These are phyloP conservation scores for Iselma pallidipennis DNA, from an alignment of 2,888 invertebrate species.

Conservation along the genomic window DNA sequence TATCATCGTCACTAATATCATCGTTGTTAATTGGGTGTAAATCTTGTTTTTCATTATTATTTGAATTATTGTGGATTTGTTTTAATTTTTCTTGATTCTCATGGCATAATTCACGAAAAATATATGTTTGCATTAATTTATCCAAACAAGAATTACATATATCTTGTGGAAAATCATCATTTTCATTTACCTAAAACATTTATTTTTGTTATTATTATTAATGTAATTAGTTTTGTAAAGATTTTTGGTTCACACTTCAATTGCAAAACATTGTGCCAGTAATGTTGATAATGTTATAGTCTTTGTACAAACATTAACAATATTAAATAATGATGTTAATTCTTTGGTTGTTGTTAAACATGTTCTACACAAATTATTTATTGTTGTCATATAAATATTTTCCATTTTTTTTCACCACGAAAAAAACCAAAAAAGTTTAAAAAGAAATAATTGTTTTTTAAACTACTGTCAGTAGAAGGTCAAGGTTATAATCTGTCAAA, in stretches of 20 bases:
- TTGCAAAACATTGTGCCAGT: slow-evolving; percentile 32
- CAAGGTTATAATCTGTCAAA: too few species aligned
- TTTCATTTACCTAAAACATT: slow-evolving; percentile 31
- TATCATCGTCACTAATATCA: slow-evolving; percentile 9
- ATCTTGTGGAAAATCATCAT: slow-evolving; percentile 36
- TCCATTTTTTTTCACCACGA: too few species aligned
- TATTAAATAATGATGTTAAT: slow-evolving; percentile 35
- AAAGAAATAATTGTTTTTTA: too few species aligned
- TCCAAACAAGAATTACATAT: slow-evolving; percentile 41
- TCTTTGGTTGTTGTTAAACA: slow-evolving; percentile 31
- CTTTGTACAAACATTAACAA: slow-evolving; percentile 24
- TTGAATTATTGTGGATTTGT: slow-evolving; percentile 9
- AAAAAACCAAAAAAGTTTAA: too few species aligned
- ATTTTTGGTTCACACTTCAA: slow-evolving; percentile 28
- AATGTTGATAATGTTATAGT: slow-evolving; percentile 33
- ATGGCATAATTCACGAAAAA: slow-evolving; percentile 40
- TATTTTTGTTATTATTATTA: background rate
- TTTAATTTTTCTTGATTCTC: slow-evolving; percentile 34
- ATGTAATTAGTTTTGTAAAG: slow-evolving; percentile 12
- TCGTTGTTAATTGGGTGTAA: background rate
- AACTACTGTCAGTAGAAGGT: too few species aligned
- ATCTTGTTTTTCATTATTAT: background rate
- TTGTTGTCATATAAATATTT: too few species aligned
- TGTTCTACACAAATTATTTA: slow-evolving; percentile 37
- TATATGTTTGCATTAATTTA: slow-evolving; percentile 36